Evolutionary conservation across 2,797 vertebrate genomes (phyloP).

Genomic region (Scyliorhinus canicula): DNA sequence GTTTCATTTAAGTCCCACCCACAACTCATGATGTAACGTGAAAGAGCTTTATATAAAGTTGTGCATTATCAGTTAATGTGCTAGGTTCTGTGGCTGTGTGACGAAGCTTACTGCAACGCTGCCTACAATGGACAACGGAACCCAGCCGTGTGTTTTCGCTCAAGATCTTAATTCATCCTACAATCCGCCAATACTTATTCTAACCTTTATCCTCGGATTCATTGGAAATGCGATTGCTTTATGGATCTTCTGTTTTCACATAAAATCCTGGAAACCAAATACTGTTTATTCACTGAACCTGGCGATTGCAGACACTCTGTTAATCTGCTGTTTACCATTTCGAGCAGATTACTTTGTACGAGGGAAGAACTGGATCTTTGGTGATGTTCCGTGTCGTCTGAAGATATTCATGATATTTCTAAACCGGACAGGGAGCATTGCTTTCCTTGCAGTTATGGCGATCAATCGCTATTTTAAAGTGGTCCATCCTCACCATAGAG

Average conservation of each 20-base stretch:
- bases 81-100: no score
- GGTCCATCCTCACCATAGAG: not conserved
- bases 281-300: constrained; percentile 65
- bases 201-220: constrained; percentile 65
- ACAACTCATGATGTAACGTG: not conserved
- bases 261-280: constrained; percentile 65
- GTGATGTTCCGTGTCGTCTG: not conserved
- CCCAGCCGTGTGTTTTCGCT: rapidly evolving
- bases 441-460: not conserved
- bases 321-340: constrained; percentile 46
- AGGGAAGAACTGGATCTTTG: not conserved
- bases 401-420: constrained; percentile 18
- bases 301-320: constrained; percentile 62
- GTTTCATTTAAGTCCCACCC: not conserved
- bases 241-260: constrained; percentile 63
- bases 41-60: not conserved
- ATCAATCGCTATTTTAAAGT: constrained; percentile 31
- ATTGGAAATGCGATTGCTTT: constrained; percentile 61
- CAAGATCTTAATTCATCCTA: not conserved
- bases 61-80: not conserved
- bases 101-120: no score
- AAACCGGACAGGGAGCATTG: not conserved
- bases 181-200: constrained; percentile 56
- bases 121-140: not conserved
- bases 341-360: constrained; percentile 24